Conservation (phyloP, 1,140 invertebrate species). For the Zophobas morio region DNA sequence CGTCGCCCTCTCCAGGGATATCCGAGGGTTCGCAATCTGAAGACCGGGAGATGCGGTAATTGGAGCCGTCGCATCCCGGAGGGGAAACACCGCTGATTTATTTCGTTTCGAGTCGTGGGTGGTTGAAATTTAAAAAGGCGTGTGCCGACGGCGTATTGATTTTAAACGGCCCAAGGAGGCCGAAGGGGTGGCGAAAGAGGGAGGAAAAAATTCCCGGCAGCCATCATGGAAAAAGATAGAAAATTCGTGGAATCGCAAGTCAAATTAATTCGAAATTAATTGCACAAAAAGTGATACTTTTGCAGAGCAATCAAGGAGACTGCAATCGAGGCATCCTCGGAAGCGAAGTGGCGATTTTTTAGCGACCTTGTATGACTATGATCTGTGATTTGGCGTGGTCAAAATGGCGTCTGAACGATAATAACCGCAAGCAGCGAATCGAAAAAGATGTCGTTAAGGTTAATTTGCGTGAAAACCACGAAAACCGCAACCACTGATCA, state of each 20-base stretch:
- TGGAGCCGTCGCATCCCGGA: slow-evolving; percentile 55
- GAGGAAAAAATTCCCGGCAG: neutral
- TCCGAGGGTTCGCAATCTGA: slow-evolving; percentile 37
- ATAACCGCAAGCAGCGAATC: too few relatives aligned
- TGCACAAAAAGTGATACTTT: too few relatives aligned
- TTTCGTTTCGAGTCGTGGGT: slow-evolving; percentile 56
- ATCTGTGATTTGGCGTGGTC: too few relatives aligned
- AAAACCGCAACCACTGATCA: too few relatives aligned
- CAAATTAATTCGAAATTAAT: too few relatives aligned
- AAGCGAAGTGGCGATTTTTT: too few relatives aligned
- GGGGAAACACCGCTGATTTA: slow-evolving; percentile 55
- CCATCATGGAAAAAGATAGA: neutral
- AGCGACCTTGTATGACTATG: too few relatives aligned
- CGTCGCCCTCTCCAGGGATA: slow-evolving; percentile 33
- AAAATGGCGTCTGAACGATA: too few relatives aligned
- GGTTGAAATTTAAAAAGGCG: slow-evolving; percentile 56
- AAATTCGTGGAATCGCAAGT: neutral
- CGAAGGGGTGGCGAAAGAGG: slow-evolving; percentile 9
- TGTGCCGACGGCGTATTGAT: slow-evolving; percentile 52
- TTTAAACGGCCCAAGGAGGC: slow-evolving; percentile 42
- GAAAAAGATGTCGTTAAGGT: too few relatives aligned
- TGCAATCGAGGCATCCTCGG: too few relatives aligned
- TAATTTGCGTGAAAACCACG: too few relatives aligned
- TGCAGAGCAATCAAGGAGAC: too few relatives aligned
- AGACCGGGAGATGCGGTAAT: slow-evolving; percentile 51